These are phyloP conservation scores for Phalanger gymnotis DNA, from an alignment of 2,797 vertebrate species.

Conservation along the genomic window DNA sequence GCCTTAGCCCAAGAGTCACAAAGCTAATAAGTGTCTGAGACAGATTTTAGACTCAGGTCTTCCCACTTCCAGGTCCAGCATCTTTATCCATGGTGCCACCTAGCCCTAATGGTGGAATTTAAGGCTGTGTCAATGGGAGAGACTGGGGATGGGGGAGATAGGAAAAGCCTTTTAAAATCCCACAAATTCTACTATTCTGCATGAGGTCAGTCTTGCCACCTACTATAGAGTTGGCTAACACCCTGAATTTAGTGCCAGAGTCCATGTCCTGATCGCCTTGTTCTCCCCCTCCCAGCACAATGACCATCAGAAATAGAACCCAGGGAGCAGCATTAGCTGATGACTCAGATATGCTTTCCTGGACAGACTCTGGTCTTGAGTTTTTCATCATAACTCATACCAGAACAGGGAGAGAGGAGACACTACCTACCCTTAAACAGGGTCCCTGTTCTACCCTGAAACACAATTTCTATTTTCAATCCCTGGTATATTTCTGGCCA, in stretches of 20 bases:
- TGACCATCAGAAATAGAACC: not conserved
- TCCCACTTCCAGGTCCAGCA: not conserved
- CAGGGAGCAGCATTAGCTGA: not conserved
- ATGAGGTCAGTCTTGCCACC: not conserved
- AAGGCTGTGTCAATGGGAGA: not conserved
- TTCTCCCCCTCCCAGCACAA: not conserved
- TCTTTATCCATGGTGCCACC: not conserved
- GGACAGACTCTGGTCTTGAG: not conserved
- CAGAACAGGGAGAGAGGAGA: not conserved
- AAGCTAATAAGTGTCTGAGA: not conserved
- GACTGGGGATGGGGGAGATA: accelerated
- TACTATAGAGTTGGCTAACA: not conserved
- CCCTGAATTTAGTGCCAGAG: not conserved
- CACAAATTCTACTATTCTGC: not conserved
- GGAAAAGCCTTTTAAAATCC: not conserved
- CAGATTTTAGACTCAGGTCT: not conserved
- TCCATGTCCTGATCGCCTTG: not conserved
- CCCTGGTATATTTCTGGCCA: not conserved
- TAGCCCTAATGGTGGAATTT: not conserved
- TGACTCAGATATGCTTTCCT: not conserved
- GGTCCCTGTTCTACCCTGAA: not conserved
- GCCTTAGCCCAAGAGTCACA: not conserved
- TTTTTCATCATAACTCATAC: not conserved
- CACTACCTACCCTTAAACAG: not conserved
- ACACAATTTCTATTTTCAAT: not conserved